Conservation (phyloP, 2,888 invertebrate species). For the Calephelis perditalis region DNA sequence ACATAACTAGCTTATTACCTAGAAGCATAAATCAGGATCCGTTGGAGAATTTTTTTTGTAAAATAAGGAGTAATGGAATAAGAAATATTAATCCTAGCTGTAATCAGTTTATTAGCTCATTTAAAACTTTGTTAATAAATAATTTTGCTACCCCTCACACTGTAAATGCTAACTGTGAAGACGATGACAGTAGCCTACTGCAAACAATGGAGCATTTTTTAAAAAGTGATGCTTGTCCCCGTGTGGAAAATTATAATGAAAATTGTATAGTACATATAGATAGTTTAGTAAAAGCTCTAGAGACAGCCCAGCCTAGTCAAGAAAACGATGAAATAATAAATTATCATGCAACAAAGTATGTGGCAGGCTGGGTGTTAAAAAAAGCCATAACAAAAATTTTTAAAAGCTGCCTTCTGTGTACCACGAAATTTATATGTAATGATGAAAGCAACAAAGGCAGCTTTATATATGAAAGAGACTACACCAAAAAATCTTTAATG, state of each 20-base stretch:
- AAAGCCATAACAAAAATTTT: not conserved
- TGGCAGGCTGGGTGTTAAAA: slow-evolving; percentile 1
- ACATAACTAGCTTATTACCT: slow-evolving; percentile 17
- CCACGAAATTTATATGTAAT: not conserved
- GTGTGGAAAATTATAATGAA: too few species aligned
- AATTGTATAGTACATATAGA: too few species aligned
- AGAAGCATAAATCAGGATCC: slow-evolving; percentile 28
- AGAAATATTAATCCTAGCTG: slow-evolving; percentile 22
- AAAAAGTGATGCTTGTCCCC: too few species aligned
- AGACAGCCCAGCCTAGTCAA: not conserved
- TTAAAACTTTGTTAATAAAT: slow-evolving; percentile 19
- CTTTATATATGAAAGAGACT: not conserved
- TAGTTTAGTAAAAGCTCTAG: too few species aligned
- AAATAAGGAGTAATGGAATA: slow-evolving; percentile 23
- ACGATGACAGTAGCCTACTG: slow-evolving; percentile 4
- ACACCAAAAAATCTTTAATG: not conserved
- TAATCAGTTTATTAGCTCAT: slow-evolving; percentile 14
- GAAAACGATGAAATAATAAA: slow-evolving; percentile 1
- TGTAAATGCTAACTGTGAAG: slow-evolving; percentile 19
- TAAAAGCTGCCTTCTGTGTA: not conserved
- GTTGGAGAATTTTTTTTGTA: slow-evolving; percentile 26
- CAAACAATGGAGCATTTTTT: not conserved
- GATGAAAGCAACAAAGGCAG: not conserved
- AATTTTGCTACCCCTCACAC: slow-evolving; percentile 20
- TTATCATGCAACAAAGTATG: slow-evolving; percentile 7